Percentiles rank a stretch among this genome's conserved stretches.
phyloP scores from a whole-genome alignment of 2,888 invertebrate genomes.

The Netelia virgata region DNA sequence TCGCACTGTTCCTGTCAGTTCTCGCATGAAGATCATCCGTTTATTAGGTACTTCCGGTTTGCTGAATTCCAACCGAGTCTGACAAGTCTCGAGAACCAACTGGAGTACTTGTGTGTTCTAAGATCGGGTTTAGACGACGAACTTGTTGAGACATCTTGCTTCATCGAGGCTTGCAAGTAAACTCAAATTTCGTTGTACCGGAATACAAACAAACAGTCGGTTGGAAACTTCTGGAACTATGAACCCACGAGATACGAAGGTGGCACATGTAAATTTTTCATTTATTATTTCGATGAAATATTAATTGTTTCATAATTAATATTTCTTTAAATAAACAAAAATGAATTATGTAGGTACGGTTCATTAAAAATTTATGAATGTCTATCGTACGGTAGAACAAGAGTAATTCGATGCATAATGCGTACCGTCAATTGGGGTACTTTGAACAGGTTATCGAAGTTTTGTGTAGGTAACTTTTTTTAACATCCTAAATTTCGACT shows the following conservation, averaged over 20 bases:
- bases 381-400: too few species aligned
- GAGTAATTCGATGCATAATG: too few species aligned
- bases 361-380: too few species aligned
- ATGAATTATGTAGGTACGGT: too few species aligned
- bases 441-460: too few species aligned
- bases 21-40: background rate
- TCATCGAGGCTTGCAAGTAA: conserved; percentile 28
- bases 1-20: background rate
- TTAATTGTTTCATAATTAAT: background rate
- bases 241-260: background rate
- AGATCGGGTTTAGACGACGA: background rate
- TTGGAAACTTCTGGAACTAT: background rate
- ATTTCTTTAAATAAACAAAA: too few species aligned
- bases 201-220: background rate
- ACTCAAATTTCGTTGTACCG: conserved; percentile 5
- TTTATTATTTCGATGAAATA: background rate
- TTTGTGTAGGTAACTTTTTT: too few species aligned
- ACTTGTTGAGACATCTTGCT: conserved; percentile 34
- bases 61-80: conserved; percentile 7
- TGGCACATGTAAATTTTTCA: background rate
- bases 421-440: too few species aligned
- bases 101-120: background rate
- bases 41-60: conserved; percentile 15
- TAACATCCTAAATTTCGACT: too few species aligned
- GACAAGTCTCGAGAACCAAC: conserved; percentile 1